Conservation (phyloP, 2,797 vertebrate species). For the Scarus forsteni region DNA sequence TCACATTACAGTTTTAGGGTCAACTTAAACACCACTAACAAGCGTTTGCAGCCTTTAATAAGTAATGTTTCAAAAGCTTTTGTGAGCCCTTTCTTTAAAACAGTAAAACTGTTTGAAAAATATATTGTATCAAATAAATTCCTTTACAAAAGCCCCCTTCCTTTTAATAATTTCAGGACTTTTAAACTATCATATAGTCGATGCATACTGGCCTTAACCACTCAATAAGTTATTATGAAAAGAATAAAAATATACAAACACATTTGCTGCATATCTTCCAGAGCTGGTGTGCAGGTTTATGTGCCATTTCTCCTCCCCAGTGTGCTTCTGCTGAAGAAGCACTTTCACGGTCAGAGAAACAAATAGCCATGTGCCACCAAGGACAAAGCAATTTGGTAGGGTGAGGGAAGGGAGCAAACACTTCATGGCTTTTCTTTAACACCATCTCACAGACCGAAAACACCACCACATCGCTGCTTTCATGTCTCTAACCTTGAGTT, state of each 20-base stretch:
- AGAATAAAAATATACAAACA: constrained; percentile 26
- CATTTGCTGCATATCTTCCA: constrained; percentile 11
- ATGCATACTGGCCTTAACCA: constrained; percentile 9
- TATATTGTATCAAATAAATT: too few species aligned
- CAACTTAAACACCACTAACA: too few species aligned
- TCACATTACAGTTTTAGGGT: too few species aligned
- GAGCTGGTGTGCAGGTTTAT: constrained; percentile 3
- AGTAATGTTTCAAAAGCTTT: too few species aligned
- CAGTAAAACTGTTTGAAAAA: too few species aligned
- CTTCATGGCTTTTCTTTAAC: constrained; percentile 34
- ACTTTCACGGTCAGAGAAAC: constrained; percentile 55
- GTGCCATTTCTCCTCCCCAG: constrained; percentile 23
- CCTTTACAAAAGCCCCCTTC: neutral
- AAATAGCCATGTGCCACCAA: constrained; percentile 43
- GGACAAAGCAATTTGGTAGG: constrained; percentile 48
- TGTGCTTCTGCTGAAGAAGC: constrained; percentile 54
- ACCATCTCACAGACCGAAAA: constrained; percentile 33
- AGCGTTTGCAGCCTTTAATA: too few species aligned
- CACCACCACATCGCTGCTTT: constrained; percentile 16
- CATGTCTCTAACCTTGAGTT: constrained; percentile 21
- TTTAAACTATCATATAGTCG: neutral
- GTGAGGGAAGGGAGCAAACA: constrained; percentile 25
- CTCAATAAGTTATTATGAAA: constrained; percentile 12
- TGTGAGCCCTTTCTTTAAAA: too few species aligned
- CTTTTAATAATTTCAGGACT: constrained; percentile 6